Evolutionary conservation across 92 coral and sea anemone species (phyloP).

Genomic region (Bergia sp.): DNA sequence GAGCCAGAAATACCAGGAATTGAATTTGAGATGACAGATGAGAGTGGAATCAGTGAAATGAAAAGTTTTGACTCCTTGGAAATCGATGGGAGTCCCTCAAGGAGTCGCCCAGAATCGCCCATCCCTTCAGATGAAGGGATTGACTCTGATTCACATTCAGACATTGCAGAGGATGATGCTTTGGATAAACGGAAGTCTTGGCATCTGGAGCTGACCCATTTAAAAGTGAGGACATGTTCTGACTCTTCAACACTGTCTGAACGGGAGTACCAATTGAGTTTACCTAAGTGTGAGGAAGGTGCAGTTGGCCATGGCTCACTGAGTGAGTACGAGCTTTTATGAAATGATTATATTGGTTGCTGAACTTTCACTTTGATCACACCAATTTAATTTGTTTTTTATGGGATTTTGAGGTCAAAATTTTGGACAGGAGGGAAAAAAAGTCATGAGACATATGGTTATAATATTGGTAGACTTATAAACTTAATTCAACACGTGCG

Average conservation of each 20-base stretch:
- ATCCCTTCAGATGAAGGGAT: conserved; percentile 67
- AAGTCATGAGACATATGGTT: too few species aligned
- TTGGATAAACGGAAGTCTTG: conserved; percentile 50
- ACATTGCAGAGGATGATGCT: conserved; percentile 72
- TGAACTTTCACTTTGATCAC: too few species aligned
- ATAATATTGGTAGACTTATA: too few species aligned
- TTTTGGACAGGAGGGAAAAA: too few species aligned
- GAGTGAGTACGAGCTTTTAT: neutral
- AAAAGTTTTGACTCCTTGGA: conserved; percentile 77
- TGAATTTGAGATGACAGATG: conserved; percentile 71
- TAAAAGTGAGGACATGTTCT: conserved; percentile 73
- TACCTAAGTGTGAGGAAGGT: neutral
- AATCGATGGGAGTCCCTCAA: conserved; percentile 38
- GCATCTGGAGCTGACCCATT: conserved; percentile 50
- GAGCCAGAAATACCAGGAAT: conserved; percentile 59
- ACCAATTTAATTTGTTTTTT: too few species aligned
- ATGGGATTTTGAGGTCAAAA: too few species aligned
- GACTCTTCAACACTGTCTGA: conserved; percentile 90
- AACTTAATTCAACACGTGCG: too few species aligned
- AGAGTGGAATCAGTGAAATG: conserved; percentile 67
- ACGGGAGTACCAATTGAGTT: conserved; percentile 60
- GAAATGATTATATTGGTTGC: neutral
- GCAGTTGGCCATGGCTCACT: neutral
- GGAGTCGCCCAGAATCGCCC: conserved; percentile 53
- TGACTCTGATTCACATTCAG: conserved; percentile 83